Base-by-base conservation (phyloP, 2,888 invertebrate genomes). In the Emmelina monodactyla region DNA sequence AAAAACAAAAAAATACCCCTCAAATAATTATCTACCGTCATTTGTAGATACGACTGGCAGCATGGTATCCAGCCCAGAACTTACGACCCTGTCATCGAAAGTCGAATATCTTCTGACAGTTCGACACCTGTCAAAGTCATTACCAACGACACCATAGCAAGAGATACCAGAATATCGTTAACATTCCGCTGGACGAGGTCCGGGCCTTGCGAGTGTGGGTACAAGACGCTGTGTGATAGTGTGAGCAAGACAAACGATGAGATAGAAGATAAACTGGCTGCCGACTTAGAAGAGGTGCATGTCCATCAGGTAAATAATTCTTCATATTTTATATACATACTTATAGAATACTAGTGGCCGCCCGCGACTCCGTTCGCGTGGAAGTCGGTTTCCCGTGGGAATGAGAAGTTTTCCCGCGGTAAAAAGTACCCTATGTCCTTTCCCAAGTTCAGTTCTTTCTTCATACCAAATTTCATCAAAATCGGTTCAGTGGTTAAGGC, bases 11-110 rank as follows among this genome's bases (percentile, higher is more conserved):
- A n/a, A n/a, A n/a, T n/a, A n/a, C n/a, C n/a, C n/a, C n/a, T n/a
- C n/a, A n/a, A n/a, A n/a, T n/a, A n/a, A n/a, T n/a, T n/a, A n/a
- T n/a, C n/a, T n/a, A n/a, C n/a, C n/a, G n/a, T n/a, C n/a, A n/a
- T n/a, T n/a, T n/a, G n/a, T 39, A 85, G 86, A 37, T 94, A 91
- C 51, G 87, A 86, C 36, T 94, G 94, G 94, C 87, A 85, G 2
- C 94, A 94, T 58, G 91, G 92, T 7, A 97, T 98, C 44, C 88
- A 88, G 16, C 89, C 94, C 0, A 83, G 94, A 43, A 87, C 87
- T 39, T 88, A 85, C 49, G 97, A 98, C 62, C 82, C 86, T 0
- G 33, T 70, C 1, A 58, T 78, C 1, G 58, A 51, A 76, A 72
- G 2, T 15, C 87, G 85, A 3, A 12, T 55, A 14, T 11, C 31